These are phyloP conservation scores for Panorpa germanica DNA, from an alignment of 2,888 invertebrate genomes.

Conservation along the genomic window DNA sequence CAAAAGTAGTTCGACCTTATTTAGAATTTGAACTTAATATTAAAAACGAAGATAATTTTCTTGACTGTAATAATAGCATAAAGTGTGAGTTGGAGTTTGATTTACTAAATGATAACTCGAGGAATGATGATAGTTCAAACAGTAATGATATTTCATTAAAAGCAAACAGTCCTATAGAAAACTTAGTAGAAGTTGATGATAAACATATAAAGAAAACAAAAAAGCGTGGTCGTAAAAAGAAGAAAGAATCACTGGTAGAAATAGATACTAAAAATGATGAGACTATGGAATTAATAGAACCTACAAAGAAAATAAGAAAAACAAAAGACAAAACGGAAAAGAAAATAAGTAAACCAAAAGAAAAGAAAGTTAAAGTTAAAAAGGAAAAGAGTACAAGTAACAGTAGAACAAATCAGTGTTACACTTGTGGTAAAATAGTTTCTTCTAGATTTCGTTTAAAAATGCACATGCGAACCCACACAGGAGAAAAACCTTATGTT, in stretches of 20 bases:
- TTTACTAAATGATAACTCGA: not conserved
- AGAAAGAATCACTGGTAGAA: slow-evolving; percentile 2
- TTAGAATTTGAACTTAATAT: slow-evolving; percentile 1
- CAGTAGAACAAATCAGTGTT: slow-evolving; percentile 24
- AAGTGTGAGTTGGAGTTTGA: slow-evolving; percentile 1
- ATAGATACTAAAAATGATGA: slow-evolving; percentile 4
- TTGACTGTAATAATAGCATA: not conserved
- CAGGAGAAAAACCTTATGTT: slow-evolving; percentile 23
- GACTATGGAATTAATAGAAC: too few species aligned
- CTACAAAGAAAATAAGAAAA: slow-evolving; percentile 6
- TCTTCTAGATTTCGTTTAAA: slow-evolving; percentile 29
- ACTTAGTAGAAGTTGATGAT: not conserved
- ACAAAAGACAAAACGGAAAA: slow-evolving; percentile 9
- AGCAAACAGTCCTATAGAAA: not conserved
- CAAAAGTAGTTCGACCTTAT: not conserved
- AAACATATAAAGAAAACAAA: slow-evolving; percentile 1
- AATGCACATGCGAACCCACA: slow-evolving; percentile 27
- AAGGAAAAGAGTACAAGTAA: slow-evolving; percentile 13
- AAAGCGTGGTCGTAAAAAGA: not conserved
- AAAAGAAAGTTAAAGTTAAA: slow-evolving; percentile 10
- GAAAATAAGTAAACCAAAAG: slow-evolving; percentile 10
- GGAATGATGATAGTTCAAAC: not conserved
- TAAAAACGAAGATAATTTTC: not conserved
- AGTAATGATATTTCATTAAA: not conserved
- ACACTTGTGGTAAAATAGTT: slow-evolving; percentile 31